A percentile compares a stretch with the other conserved stretches of the same genome.
Conservation (phyloP, 37 sponge, comb jelly and placozoan genomes). For the Mnemiopsis leidyi region DNA sequence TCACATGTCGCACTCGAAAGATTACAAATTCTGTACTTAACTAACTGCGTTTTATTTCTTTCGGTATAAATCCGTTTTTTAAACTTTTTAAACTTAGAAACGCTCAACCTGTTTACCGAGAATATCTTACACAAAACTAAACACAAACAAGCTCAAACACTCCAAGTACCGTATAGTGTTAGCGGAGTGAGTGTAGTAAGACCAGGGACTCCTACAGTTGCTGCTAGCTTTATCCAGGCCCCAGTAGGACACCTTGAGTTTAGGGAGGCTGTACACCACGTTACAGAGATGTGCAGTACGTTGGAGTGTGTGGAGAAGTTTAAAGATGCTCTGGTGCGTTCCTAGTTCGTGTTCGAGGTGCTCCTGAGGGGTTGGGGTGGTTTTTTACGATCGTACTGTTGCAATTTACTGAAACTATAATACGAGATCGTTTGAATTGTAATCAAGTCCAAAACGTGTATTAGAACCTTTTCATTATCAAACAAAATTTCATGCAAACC, state of each 20-base stretch:
- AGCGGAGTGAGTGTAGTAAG: slow-evolving; percentile 24
- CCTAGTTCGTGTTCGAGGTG: slow-evolving; percentile 50
- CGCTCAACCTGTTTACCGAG: no score
- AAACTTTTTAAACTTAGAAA: no score
- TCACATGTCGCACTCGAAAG: no score
- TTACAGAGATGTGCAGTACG: slow-evolving; percentile 17
- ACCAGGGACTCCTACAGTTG: slow-evolving; percentile 23
- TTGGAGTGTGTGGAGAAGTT: slow-evolving; percentile 49
- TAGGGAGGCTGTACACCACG: slow-evolving; percentile 1
- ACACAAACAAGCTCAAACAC: no score
- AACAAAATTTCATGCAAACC: no score
- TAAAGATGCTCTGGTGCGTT: slow-evolving; percentile 62
- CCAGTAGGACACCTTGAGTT: slow-evolving; percentile 23
- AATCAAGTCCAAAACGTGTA: no score
- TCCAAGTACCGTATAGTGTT: slow-evolving; percentile 11
- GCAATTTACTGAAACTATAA: neutral
- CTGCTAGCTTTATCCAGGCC: slow-evolving; percentile 44
- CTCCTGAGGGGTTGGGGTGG: neutral
- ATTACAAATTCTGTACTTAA: no score
- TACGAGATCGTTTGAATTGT: no score
- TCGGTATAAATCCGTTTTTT: no score
- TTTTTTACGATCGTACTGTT: neutral
- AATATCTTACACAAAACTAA: no score
- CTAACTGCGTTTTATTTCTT: no score
- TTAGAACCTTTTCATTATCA: no score